Evolutionary conservation across 2,113 vertebrate genomes (phyloP).

Genomic region (Pomatorhinus ruficollis): DNA sequence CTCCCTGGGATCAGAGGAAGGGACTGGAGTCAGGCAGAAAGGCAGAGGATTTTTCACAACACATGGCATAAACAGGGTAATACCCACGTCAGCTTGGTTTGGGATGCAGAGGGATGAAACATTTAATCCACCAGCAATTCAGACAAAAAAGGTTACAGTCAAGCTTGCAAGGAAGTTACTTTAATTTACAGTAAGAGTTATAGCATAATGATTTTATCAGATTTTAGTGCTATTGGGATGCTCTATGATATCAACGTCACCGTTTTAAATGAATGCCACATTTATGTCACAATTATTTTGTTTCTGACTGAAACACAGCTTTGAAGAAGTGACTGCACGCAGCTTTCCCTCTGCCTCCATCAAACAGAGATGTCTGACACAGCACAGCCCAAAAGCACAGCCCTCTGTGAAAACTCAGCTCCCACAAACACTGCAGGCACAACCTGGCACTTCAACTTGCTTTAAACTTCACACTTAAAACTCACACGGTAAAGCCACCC

Average conservation of each 20-base stretch:
- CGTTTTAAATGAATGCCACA: background rate
- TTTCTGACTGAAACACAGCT: background rate
- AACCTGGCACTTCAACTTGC: background rate
- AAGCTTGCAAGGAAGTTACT: background rate
- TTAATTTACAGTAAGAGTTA: background rate
- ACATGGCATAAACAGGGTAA: background rate
- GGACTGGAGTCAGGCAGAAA: background rate
- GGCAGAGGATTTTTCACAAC: background rate
- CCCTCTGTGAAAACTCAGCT: rapidly evolving
- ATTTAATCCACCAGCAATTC: background rate
- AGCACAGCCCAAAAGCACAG: background rate
- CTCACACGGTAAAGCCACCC: rapidly evolving
- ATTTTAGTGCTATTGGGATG: background rate
- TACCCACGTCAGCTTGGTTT: rapidly evolving
- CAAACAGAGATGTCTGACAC: background rate
- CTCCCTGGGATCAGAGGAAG: rapidly evolving
- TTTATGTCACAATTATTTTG: background rate
- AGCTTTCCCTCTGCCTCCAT: background rate
- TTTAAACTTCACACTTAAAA: background rate
- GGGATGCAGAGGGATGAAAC: background rate
- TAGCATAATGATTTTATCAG: background rate
- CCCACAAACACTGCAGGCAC: background rate
- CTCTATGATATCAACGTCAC: background rate
- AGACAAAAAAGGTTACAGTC: background rate
- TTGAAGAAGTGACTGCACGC: background rate